Evolutionary conservation across 2,113 vertebrate genomes (phyloP).

Genomic region (Syrmaticus mikado): DNA sequence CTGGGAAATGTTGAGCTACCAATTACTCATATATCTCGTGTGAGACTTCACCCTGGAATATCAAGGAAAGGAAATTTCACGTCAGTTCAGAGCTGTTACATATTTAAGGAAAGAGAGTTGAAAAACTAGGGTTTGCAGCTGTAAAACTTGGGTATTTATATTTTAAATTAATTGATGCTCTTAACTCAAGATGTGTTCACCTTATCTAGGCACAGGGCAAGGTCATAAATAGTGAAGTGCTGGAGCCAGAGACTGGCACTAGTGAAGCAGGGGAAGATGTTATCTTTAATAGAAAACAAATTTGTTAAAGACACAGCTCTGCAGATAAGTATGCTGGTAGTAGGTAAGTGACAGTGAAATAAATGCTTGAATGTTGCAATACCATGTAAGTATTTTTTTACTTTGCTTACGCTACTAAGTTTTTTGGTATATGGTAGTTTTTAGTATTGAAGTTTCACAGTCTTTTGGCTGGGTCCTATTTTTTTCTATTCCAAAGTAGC

Average conservation of each 20-base stretch:
- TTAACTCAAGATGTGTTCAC: background rate
- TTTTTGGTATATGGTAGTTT: background rate
- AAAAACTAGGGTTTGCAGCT: background rate
- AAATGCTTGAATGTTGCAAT: background rate
- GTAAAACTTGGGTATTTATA: accelerated
- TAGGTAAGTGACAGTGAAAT: background rate
- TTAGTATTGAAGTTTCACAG: background rate
- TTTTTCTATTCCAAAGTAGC: background rate
- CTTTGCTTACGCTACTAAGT: background rate
- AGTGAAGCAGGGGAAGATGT: background rate
- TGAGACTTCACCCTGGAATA: background rate
- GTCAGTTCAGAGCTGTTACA: background rate
- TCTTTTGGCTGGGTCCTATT: conserved; percentile 1
- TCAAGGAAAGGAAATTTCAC: background rate
- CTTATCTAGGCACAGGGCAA: accelerated
- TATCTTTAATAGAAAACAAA: background rate
- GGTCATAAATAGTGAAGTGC: background rate
- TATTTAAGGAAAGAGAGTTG: background rate
- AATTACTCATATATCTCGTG: background rate
- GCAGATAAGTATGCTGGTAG: background rate
- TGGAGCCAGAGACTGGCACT: background rate
- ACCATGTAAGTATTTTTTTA: background rate
- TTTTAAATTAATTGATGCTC: background rate
- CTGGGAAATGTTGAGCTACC: conserved; percentile 9
- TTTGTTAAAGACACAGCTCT: background rate